Base-by-base conservation (phyloP, 2,113 vertebrate genomes). In the Scartelaos histophorus region DNA sequence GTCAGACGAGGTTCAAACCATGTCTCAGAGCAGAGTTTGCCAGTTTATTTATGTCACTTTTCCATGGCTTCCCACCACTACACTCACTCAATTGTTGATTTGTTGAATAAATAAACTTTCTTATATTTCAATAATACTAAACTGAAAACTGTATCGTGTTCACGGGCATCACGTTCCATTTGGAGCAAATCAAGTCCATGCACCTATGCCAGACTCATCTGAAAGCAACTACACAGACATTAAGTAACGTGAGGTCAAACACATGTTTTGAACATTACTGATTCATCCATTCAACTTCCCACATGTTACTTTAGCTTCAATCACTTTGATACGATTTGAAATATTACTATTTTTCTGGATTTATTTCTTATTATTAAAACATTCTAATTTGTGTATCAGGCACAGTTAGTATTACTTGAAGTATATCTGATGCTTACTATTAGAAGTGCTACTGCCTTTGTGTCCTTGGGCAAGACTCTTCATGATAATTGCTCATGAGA, bases 161-260 rank as follows among this genome's bases (percentile, higher is more conserved):
- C 61, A 64, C 34, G 11, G 10, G 16, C 34, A 35, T 43, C 17
- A 3, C 9, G 34, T 19, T 17, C 61, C 34, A 21, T 64, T 64
- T 43, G 61, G 34, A 38, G 17, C 17, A 43, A n/a, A 64, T 64
- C 17, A 38, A 64, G 6, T 21, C 61, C 15, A 17, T 61, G 7
- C 13, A n/a, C 61, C 19, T 38, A 21, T 43, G 58, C 15, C 58
- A 61, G 58, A 64, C 3, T 64, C 34, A 64, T 64, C 29, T 64
- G 61, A 64, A 64, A 64, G 61, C 29, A 64, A 64, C 61, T 64
- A 64, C 17, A n/a, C 61, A 64, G 61, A 38, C 61, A 64, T 64
- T 64, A 62, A 62, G 60, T 62, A 64, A 64, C n/a, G 34, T 64
- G 19, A 64, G 34, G 61, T 38, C 61, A 64, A 64, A 64, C 61